Conservation (phyloP, 2,888 invertebrate genomes). For the Stenoptilia bipunctidactyla region DNA sequence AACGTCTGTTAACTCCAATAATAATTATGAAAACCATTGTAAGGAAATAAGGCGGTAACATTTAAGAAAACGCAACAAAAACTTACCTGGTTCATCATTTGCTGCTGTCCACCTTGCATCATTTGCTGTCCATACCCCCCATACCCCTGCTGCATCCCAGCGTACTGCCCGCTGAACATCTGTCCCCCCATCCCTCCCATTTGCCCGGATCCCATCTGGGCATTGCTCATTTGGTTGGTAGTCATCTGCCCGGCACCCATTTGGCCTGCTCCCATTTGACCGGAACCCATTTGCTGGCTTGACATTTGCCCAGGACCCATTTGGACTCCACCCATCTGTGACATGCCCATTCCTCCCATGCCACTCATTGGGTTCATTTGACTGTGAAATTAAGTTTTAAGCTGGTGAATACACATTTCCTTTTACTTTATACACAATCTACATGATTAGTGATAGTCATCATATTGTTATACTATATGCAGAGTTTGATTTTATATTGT, state of each 20-base stretch:
- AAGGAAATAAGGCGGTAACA: no score
- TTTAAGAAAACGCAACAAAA: no score
- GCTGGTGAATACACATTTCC: no score
- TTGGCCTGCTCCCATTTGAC: conserved; percentile 45
- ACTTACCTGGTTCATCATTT: conserved; percentile 64
- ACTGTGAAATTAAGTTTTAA: conserved; percentile 24
- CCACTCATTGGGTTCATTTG: conserved; percentile 63
- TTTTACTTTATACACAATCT: no score
- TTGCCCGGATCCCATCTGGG: conserved; percentile 52
- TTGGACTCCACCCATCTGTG: conserved; percentile 49
- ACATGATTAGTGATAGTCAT: no score
- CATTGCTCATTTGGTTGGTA: conserved; percentile 45
- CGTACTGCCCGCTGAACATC: conserved; percentile 74
- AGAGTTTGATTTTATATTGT: neutral
- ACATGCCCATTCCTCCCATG: conserved; percentile 54
- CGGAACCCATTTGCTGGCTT: conserved; percentile 44
- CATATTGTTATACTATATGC: neutral
- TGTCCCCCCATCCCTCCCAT: conserved; percentile 63
- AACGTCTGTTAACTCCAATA: no score
- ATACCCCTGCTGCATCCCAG: conserved; percentile 73
- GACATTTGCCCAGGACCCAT: conserved; percentile 45
- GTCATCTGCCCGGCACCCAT: conserved; percentile 48
- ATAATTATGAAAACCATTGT: no score
- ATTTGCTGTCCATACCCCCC: conserved; percentile 59
- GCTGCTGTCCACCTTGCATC: conserved; percentile 66